Evolutionary conservation across 2,797 vertebrate species (phyloP), one percentile per base, ranked within the genome.

Genomic region (Gila robusta): DNA sequence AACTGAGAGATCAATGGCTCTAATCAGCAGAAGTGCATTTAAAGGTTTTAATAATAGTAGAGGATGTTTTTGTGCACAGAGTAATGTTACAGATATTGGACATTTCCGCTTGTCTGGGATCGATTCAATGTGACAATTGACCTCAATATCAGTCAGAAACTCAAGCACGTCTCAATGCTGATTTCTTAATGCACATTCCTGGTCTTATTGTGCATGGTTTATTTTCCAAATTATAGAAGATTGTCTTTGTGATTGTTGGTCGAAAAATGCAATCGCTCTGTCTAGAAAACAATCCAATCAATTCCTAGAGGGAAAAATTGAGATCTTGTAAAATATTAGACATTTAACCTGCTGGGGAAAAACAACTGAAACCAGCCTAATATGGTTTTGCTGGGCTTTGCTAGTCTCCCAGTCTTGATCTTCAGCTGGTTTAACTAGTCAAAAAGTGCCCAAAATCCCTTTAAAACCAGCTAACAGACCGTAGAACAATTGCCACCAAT

Each of bases 101-200:
- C 26, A 4, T 49, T 67, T 52, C 64, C 5, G 2, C 69, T 73
- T 26, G 14, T 4, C 28, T 66, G 16, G 28, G 14, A 66, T 64
- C 39, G 19, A 37, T 28, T 64, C 28, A 5, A 35, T 56, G 80
- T 37, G 66, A 56, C 2, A 2, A 19, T 8, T 59, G 19, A 59
- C 70, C 69, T 73, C 76, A 62, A 6, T 62, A 41, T 79, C 77
- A 79, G 77, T 79, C 77, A 32, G 81, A 62, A 73, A 64, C 37
- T 47, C 39, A 72, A 72, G 52, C 8, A 6, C 1, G 21, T 77
- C 32, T 77, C 32, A 37, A n/a, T 77, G 32, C 52, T 69, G 4
- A 4, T 6, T 16, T 35, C 26, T 35, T 12, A 52, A 19, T 67
- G 17, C 9, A 26, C 71, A 49, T 19, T 74, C 8, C 21, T 21